phyloP scores from a whole-genome alignment of 2,797 vertebrate species.

The Huso huso region DNA sequence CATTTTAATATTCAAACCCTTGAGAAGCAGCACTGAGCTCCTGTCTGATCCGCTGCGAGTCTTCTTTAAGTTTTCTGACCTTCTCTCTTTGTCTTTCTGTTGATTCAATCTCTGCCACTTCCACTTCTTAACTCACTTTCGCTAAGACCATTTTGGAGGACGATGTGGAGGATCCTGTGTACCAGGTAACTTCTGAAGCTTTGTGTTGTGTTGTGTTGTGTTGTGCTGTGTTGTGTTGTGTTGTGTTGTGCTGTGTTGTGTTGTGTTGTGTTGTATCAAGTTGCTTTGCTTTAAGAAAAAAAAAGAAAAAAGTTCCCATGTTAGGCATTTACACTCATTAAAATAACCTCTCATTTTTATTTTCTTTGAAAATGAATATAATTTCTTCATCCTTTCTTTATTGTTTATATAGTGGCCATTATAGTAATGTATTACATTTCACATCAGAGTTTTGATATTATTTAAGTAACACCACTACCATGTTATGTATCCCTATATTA shows the following conservation, averaged over 20 bases:
- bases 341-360: constrained; percentile 28
- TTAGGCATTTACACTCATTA: constrained; percentile 32
- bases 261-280: constrained; percentile 31
- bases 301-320: constrained; percentile 17
- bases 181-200: constrained; percentile 86
- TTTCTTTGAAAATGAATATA: constrained; percentile 47
- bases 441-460: constrained; percentile 9
- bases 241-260: constrained; percentile 2
- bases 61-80: constrained; percentile 13
- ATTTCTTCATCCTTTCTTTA: constrained; percentile 54
- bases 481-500: no score
- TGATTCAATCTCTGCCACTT: constrained; percentile 57
- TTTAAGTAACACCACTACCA: no score
- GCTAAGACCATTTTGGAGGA: constrained; percentile 97
- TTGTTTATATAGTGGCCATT: constrained; percentile 19
- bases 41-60: constrained; percentile 7
- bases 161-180: constrained; percentile 97
- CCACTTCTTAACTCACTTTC: constrained; percentile 51
- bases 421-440: constrained; percentile 13
- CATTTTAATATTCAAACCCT: constrained; percentile 19
- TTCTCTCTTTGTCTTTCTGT: constrained; percentile 42
- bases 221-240: no score
- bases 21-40: constrained; percentile 15
- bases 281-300: constrained; percentile 41
- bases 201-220: constrained; percentile 3